phyloP scores from a whole-genome alignment of 2,888 invertebrate species.

The Scelioninae gen. 2 region DNA sequence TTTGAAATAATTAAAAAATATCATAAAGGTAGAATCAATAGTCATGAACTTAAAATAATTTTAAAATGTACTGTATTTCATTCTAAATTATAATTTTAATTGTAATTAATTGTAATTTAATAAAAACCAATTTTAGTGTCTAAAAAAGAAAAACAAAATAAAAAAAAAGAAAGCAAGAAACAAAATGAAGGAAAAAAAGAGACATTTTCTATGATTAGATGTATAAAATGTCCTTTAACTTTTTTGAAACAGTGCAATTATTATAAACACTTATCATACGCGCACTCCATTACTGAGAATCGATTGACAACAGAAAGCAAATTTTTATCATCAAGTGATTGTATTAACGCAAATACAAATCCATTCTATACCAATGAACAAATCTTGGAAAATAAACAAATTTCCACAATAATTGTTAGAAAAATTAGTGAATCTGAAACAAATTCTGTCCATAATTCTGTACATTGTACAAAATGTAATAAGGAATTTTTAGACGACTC shows the following conservation, averaged over 20 bases:
- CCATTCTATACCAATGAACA: neutral
- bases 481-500: constrained; percentile 21
- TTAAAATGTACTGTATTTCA: no score
- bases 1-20: no score
- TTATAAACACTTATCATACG: constrained; percentile 20
- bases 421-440: constrained; percentile 4
- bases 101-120: no score
- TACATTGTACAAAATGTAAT: constrained; percentile 19
- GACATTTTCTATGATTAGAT: neutral
- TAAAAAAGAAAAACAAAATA: neutral
- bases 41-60: no score
- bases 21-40: no score
- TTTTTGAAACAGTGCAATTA: constrained; percentile 33
- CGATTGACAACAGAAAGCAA: neutral
- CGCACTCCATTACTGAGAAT: constrained; percentile 17
- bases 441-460: constrained; percentile 10
- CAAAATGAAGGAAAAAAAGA: neutral
- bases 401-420: constrained; percentile 5
- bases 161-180: neutral
- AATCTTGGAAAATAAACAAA: no score
- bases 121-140: neutral
- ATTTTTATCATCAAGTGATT: neutral
- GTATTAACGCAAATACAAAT: neutral
- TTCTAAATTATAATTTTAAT: no score
- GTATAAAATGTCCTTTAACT: constrained; percentile 9